These are phyloP conservation scores for Boleophthalmus pectinirostris DNA, from an alignment of 2,113 vertebrate species.

Conservation along the genomic window DNA sequence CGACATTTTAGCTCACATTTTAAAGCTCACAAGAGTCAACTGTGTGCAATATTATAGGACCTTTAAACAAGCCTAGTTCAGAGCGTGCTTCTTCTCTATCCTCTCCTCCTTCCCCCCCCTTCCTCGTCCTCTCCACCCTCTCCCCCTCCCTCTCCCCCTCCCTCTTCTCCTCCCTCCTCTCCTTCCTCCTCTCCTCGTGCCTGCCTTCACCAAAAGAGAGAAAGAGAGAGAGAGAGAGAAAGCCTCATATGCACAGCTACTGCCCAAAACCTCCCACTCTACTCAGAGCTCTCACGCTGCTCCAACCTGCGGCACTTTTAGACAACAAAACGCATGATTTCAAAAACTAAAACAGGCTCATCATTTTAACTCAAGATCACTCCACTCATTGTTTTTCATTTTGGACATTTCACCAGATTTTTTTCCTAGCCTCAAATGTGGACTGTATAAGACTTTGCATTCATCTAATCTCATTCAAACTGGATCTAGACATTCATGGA, in stretches of 20 bases:
- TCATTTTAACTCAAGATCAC: constrained; percentile 14
- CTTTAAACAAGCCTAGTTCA: constrained; percentile 5
- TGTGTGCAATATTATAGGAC: too few relatives aligned
- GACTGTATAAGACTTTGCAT: constrained; percentile 37
- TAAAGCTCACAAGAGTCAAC: too few relatives aligned
- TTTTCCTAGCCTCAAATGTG: constrained; percentile 47
- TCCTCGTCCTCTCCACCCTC: too few relatives aligned
- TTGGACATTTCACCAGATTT: constrained; percentile 13
- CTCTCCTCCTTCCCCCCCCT: constrained; percentile 53
- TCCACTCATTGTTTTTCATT: constrained; percentile 1
- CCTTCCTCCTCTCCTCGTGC: constrained; percentile 38
- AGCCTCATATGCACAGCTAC: constrained; percentile 58
- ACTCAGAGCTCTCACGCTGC: constrained; percentile 49
- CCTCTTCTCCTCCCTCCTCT: constrained; percentile 44
- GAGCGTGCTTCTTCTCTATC: constrained; percentile 51
- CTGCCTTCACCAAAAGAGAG: constrained; percentile 46
- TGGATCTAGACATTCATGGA: constrained; percentile 13
- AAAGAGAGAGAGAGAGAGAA: too few relatives aligned
- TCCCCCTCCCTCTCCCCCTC: constrained; percentile 44
- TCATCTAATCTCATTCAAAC: constrained; percentile 14
- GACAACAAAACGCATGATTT: constrained; percentile 12
- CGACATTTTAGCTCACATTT: too few relatives aligned
- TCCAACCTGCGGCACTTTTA: constrained; percentile 33
- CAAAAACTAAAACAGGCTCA: constrained; percentile 12
- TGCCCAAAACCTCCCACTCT: constrained; percentile 51